These are phyloP conservation scores for Elanoides forficatus DNA, from an alignment of 2,113 vertebrate genomes.

Conservation along the genomic window DNA sequence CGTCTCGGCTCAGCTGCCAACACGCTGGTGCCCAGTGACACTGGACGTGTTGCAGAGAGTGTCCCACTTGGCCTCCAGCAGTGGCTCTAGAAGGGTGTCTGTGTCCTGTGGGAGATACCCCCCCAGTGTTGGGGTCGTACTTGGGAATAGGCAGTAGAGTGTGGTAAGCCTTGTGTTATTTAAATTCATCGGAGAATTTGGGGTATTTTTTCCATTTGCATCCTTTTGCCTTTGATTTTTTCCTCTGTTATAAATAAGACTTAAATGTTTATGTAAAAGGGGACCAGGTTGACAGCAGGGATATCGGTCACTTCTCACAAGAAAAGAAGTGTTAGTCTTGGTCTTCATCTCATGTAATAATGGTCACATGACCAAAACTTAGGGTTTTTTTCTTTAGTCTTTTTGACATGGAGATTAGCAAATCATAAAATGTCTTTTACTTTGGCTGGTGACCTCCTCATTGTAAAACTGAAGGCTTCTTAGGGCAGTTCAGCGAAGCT, in stretches of 20 bases:
- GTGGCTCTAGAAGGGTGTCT: neutral
- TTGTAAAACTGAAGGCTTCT: neutral
- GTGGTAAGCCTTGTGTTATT: neutral
- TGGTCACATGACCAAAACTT: neutral
- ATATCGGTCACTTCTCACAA: neutral
- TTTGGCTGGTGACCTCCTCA: neutral
- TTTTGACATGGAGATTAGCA: neutral
- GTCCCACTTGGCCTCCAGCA: neutral
- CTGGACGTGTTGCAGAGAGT: neutral
- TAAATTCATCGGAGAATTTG: neutral
- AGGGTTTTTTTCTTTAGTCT: neutral
- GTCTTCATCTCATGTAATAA: neutral
- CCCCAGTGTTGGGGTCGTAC: neutral
- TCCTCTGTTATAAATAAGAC: neutral
- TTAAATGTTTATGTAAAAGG: neutral
- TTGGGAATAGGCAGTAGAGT: neutral
- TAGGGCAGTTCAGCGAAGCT: neutral
- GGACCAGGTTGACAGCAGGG: neutral
- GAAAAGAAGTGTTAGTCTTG: neutral
- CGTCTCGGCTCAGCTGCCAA: neutral
- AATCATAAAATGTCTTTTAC: neutral
- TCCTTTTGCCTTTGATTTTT: neutral
- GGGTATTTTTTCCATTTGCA: neutral
- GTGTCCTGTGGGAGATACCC: neutral
- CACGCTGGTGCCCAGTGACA: neutral